Evolutionary conservation across 2,888 invertebrate genomes (phyloP), one percentile per base, ranked within the genome.

Genomic region (Scrobipalpa atriplicella): DNA sequence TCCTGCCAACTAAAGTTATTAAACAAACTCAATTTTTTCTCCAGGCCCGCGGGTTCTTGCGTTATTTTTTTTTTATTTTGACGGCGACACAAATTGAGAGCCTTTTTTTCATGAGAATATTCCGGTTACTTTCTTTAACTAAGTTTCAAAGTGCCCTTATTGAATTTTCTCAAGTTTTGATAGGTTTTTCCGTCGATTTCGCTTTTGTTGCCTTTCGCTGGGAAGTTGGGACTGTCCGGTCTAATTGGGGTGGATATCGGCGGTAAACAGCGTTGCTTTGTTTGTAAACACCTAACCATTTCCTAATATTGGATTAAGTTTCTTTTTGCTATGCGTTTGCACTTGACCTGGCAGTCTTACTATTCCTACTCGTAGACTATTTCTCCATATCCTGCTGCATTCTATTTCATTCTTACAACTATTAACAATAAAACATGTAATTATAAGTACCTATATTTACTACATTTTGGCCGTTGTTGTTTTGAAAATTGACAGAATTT

Each of bases 101-200:
- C 65, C 79, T 81, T 84, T 85, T 86, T 86, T 85, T 81, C 78
- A 87, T 86, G 83, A 87, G 83, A 89, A 89, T 87, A 87, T 89
- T 86, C 86, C 80, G 75, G 87, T 86, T 89, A 87, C 89, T 86
- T 85, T 84, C 85, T 85, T 87, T 88, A 89, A 87, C 88, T 89
- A 92, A 92, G 86, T 92, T 90, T 81, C 84, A 80, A 90, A 92
- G 89, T 91, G 89, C 84, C 89, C 84, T 92, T 92, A 92, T 92
- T 92, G 90, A 92, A 92, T 92, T 92, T 90, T 86, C 90, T 85
- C 86, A 90, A 92, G 88, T 92, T 92, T 90, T 92, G 92, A 92
- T 92, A 91, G 92, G 92, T 92, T 87, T 91, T 89, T 87, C 86
- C 89, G 85, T 81, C 88, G 86, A 89, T 89, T 89, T 85, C 83